Percentiles rank a stretch among this genome's conserved stretches.
Conservation (phyloP, 1,140 invertebrate genomes). For the Megathymus violae region DNA sequence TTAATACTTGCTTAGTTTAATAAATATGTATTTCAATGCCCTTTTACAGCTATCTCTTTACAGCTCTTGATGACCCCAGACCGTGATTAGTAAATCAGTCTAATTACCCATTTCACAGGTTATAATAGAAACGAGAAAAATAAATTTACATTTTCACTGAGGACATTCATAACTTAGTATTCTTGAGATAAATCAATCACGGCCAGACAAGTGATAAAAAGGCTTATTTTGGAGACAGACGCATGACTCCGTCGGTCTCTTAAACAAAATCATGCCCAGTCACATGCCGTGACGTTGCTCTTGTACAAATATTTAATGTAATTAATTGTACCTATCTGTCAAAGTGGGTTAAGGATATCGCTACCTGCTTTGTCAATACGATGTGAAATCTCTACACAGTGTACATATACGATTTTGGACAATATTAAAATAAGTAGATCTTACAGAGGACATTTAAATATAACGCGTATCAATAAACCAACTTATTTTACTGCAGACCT, state of each 20-base stretch:
- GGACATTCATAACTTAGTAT: constrained; percentile 44
- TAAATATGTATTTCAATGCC: no score
- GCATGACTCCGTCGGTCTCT: constrained; percentile 30
- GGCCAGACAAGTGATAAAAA: constrained; percentile 55
- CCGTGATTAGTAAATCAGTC: no score
- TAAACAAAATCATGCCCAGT: constrained; percentile 45
- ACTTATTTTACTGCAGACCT: no score
- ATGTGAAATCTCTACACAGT: constrained; percentile 20
- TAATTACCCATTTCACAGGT: no score
- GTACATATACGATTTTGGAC: constrained; percentile 19
- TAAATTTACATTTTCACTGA: constrained; percentile 17
- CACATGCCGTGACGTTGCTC: constrained; percentile 63
- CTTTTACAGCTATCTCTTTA: no score
- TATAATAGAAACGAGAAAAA: background rate
- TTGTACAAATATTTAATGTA: constrained; percentile 63
- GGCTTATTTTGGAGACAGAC: constrained; percentile 44
- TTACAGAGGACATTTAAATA: no score
- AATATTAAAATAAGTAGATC: constrained; percentile 8
- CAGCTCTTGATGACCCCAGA: no score
- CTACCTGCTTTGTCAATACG: constrained; percentile 28
- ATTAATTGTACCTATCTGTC: constrained; percentile 52
- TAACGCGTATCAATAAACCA: no score
- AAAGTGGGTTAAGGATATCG: constrained; percentile 66
- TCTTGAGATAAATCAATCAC: constrained; percentile 75
- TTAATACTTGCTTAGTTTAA: no score